Base-by-base conservation (phyloP, 1,140 invertebrate genomes). In the Oedothorax gibbosus region DNA sequence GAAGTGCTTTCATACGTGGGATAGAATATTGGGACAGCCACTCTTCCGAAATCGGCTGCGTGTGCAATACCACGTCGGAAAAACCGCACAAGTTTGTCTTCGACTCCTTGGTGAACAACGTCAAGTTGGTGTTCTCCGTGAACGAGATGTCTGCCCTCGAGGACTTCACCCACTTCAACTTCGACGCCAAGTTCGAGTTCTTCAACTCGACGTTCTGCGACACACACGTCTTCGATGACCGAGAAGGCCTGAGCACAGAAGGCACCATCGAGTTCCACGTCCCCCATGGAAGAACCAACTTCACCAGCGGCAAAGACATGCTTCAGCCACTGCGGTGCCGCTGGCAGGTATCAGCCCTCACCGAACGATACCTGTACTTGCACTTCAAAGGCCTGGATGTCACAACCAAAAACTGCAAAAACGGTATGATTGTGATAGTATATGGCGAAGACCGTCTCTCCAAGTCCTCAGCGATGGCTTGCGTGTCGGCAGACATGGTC, bases 161-260 rank as follows among this genome's bases (percentile, higher is more conserved):
- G 87, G 96, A 97, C 90, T 96, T 95, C 88, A 93, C 94, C 72
- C 94, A 94, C 77, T 92, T 96, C 53, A 94, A 93, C 83, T 96
- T 97, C 89, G 95, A 96, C 89, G 96, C 94, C n/a, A 93, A 92
- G 50, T 95, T 94, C 88, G 95, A 96, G 88, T 96, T 96, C 87
- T 91, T 96, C 0, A 93, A 94, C 88, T 80, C 75, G 9, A 80
- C 75, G 18, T 50, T 80, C 57, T 85, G 84, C 56, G 75, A 78
- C 15, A 83, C 81, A 0, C 81, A 83, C 21, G 51, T 75, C 7
- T 83, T 68, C 14, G 81, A 75, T 54, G 82, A 21, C 15, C 49
- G 53, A 21, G 51, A 50, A 11, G 64, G 57, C 9, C 11, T 75
- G 6, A 83, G 60, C 50, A 50, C 71, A 56, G 64, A 80, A 85